phyloP scores from a whole-genome alignment of 1,140 invertebrate species.

The Bombus impatiens region DNA sequence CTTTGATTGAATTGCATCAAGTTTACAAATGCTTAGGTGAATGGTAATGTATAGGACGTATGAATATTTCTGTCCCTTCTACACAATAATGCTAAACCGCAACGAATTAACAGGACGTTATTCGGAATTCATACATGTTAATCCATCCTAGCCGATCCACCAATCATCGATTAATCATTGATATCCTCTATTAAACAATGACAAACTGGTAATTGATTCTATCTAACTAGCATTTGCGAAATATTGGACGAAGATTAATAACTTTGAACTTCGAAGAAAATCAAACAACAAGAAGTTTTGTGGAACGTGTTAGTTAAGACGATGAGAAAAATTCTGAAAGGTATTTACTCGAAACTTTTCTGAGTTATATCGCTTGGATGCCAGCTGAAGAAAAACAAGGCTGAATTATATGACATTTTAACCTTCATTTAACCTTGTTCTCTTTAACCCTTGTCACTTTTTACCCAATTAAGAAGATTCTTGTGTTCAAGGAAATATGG shows the following conservation, averaged over 20 bases:
- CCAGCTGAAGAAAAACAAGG: neutral
- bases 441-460: neutral
- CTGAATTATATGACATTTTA: no score
- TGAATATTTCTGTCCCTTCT: neutral
- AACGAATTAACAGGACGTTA: neutral
- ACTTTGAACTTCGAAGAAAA: neutral
- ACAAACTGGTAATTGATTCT: neutral
- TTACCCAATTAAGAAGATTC: no score
- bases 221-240: neutral
- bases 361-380: neutral
- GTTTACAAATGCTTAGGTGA: neutral
- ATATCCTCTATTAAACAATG: neutral
- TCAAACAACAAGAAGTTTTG: neutral
- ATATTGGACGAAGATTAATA: neutral
- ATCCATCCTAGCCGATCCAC: neutral
- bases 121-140: neutral
- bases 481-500: no score
- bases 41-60: neutral
- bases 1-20: neutral
- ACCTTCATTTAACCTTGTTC: neutral
- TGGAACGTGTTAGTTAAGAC: neutral
- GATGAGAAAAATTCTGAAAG: neutral
- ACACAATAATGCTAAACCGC: neutral
- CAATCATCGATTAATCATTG: neutral
- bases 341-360: neutral